Evolutionary conservation across 2,888 invertebrate genomes (phyloP).

Genomic region (Saturnia pavonia): DNA sequence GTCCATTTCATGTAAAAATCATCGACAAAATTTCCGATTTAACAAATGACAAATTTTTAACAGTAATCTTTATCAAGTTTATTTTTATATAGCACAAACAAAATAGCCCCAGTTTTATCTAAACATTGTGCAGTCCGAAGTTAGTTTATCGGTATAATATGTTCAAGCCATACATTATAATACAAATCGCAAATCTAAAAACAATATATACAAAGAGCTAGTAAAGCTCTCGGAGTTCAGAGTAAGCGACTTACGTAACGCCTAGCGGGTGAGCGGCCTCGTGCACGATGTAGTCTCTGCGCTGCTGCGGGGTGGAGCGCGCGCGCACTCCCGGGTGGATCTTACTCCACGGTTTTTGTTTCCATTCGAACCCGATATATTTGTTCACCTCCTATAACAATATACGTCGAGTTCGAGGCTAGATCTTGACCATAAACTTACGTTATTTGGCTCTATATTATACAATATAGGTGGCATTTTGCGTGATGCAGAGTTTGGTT

Average conservation of each 20-base stretch:
- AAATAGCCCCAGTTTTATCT: neutral
- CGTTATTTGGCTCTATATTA: too few relatives aligned
- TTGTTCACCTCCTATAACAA: conserved; percentile 56
- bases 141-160: neutral
- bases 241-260: conserved; percentile 38
- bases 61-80: too few relatives aligned
- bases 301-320: conserved; percentile 38
- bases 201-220: neutral
- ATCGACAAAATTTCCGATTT: neutral
- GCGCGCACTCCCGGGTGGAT: conserved; percentile 55
- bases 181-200: neutral
- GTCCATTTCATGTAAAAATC: neutral
- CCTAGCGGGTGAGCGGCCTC: conserved; percentile 37
- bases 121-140: neutral
- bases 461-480: too few relatives aligned
- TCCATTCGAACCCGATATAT: conserved; percentile 52
- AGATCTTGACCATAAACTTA: too few relatives aligned
- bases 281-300: conserved; percentile 45
- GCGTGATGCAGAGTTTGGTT: too few relatives aligned
- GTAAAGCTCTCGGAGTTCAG: neutral
- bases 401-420: neutral
- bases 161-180: neutral
- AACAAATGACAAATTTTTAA: neutral
- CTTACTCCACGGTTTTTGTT: conserved; percentile 41
- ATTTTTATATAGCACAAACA: neutral